These are phyloP conservation scores for Eleginops maclovinus DNA, from an alignment of 2,113 vertebrate species.

Conservation along the genomic window DNA sequence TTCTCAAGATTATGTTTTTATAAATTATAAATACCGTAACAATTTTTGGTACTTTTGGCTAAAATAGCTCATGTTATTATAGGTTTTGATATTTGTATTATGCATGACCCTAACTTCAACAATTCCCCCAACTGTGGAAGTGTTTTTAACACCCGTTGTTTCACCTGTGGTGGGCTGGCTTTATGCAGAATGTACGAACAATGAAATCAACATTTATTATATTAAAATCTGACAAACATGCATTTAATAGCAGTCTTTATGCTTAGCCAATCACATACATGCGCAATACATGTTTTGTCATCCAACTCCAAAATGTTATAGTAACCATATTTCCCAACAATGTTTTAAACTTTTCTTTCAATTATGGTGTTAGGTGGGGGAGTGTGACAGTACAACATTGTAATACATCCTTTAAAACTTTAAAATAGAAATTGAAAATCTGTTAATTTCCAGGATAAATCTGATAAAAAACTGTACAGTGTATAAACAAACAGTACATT, in stretches of 20 bases:
- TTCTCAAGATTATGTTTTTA: too few species aligned
- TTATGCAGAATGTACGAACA: slow-evolving; percentile 1
- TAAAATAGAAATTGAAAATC: background rate
- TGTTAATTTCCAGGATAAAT: background rate
- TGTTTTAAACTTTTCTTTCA: too few species aligned
- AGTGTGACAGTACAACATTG: background rate
- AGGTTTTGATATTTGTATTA: too few species aligned
- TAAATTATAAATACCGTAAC: background rate
- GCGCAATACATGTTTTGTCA: background rate
- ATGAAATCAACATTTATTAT: slow-evolving; percentile 4
- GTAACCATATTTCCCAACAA: background rate
- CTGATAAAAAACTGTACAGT: background rate
- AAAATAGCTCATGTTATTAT: background rate
- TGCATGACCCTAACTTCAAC: background rate
- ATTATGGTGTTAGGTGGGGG: background rate
- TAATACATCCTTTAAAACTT: background rate
- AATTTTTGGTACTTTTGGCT: background rate
- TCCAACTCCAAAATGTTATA: background rate
- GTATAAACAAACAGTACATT: background rate
- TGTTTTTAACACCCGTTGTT: background rate
- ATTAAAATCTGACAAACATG: background rate
- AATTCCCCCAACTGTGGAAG: background rate
- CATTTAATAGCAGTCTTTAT: background rate
- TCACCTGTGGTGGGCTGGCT: background rate
- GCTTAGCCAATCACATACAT: background rate